Conservation (phyloP, 1,140 invertebrate genomes). For the Drosophila melanica region DNA sequence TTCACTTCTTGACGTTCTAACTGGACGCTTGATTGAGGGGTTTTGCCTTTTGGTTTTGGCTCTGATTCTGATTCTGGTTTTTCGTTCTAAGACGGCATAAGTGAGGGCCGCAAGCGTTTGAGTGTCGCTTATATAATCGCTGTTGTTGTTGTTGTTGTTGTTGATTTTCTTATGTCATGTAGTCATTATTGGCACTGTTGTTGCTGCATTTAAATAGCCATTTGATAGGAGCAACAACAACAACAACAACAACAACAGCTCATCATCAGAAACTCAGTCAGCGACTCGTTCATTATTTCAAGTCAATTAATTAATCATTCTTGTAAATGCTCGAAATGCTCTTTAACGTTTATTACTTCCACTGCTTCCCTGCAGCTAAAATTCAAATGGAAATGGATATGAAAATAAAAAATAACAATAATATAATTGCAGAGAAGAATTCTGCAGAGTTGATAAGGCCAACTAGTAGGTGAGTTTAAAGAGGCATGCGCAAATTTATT, state of each 20-base stretch:
- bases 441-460: conserved; percentile 19
- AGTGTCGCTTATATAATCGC: conserved; percentile 34
- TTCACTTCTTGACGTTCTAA: conserved; percentile 35
- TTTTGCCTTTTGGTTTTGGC: background rate
- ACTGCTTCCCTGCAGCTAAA: conserved; percentile 28
- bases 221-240: conserved; percentile 60
- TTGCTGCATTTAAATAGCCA: conserved; percentile 64
- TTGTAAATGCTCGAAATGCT: conserved; percentile 55
- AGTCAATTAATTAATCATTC: conserved; percentile 77
- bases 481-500: conserved; percentile 13
- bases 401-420: conserved; percentile 13
- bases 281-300: conserved; percentile 39
- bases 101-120: conserved; percentile 36
- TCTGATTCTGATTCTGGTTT: conserved; percentile 15
- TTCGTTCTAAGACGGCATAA: background rate
- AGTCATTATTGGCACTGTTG: conserved; percentile 59
- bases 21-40: conserved; percentile 42
- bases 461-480: conserved; percentile 20
- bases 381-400: conserved; percentile 37
- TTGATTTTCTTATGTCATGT: conserved; percentile 40
- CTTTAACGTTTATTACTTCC: conserved; percentile 38
- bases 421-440: background rate
- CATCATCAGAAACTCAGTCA: conserved; percentile 27
- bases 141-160: conserved; percentile 4
- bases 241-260: conserved; percentile 27